A percentile compares a stretch with the other conserved stretches of the same genome.
Evolutionary conservation across 2,797 vertebrate species (phyloP).

Genomic region (Leptodactylus fallax): DNA sequence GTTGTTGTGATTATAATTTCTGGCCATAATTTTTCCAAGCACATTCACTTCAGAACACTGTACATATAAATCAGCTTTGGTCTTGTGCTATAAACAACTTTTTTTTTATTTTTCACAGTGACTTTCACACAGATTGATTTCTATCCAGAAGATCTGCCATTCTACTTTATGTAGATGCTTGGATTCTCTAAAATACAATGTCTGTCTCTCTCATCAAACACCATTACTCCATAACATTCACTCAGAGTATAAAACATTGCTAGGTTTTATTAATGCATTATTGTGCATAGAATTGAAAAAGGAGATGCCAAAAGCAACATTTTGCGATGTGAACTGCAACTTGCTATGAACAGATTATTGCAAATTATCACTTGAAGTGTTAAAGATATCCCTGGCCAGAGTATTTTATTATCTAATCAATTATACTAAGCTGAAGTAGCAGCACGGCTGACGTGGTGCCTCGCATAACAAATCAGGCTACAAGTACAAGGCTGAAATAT

Average conservation of each 20-base stretch:
- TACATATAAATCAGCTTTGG: neutral
- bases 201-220: slow-evolving; percentile 8
- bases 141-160: neutral
- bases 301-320: neutral
- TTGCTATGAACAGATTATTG: slow-evolving; percentile 9
- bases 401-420: slow-evolving; percentile 51
- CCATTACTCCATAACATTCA: neutral
- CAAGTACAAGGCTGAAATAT: neutral
- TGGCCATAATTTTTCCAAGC: slow-evolving; percentile 25
- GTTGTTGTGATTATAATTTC: slow-evolving; percentile 28
- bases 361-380: slow-evolving; percentile 29
- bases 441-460: neutral
- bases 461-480: slow-evolving; percentile 33
- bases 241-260: neutral
- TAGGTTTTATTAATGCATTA: neutral
- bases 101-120: neutral
- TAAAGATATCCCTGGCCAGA: slow-evolving; percentile 7
- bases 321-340: slow-evolving; percentile 12
- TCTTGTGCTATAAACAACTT: slow-evolving; percentile 24
- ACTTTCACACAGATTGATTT: neutral
- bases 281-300: slow-evolving; percentile 17
- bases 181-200: slow-evolving; percentile 2
- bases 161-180: neutral
- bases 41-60: slow-evolving; percentile 20
- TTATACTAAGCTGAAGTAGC: slow-evolving; percentile 18